Base-by-base conservation (phyloP, 2,888 invertebrate species). In the Timema cristinae region DNA sequence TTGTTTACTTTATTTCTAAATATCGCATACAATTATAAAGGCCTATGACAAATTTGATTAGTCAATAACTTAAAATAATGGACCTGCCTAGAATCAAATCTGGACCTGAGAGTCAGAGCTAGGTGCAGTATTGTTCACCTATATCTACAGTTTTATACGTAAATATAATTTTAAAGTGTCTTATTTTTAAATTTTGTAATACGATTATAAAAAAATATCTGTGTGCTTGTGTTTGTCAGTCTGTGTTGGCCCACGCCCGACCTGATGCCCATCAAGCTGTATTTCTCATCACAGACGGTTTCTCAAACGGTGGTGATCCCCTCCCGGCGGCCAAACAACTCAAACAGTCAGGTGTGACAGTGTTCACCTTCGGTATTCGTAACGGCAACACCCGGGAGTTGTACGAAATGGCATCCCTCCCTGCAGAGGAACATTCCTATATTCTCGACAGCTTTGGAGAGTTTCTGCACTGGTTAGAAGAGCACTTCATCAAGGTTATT, bases 211-310 rank as follows among this genome's bases (percentile, higher is more conserved):
- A 32, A 32, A 32, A 32, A 2, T 32, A 32, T 2, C 32, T 32
- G 32, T 32, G 32, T 32, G 32, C 32, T 32, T 32, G 32, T 32
- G 54, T 54, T 8, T 7, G 6, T 32, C 63, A 73, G 73, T 67
- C 66, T 13, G 73, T 73, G 63, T 49, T 73, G 63, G 56, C 61
- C 50, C 50, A 70, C 82, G 77, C 80, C 67, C 81, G 87, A 16
- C 79, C 81, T 49, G 80, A 81, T 47, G 83, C 86, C 5, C 85
- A 82, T 75, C 89, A 89, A 79, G 87, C 88, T 0, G 82, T 91
- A 10, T 89, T 91, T 77, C 81, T 91, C 6, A 86, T 91, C 75
- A 90, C 90, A 0, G 90, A 91, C 78, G 90, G 90, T 13, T 90
- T 88, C 78, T 90, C 90, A 7, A 90, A 90, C 79, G 89, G 89